phyloP scores from a whole-genome alignment of 35 echinoderm and acorn worm species.

The Apostichopus californicus region DNA sequence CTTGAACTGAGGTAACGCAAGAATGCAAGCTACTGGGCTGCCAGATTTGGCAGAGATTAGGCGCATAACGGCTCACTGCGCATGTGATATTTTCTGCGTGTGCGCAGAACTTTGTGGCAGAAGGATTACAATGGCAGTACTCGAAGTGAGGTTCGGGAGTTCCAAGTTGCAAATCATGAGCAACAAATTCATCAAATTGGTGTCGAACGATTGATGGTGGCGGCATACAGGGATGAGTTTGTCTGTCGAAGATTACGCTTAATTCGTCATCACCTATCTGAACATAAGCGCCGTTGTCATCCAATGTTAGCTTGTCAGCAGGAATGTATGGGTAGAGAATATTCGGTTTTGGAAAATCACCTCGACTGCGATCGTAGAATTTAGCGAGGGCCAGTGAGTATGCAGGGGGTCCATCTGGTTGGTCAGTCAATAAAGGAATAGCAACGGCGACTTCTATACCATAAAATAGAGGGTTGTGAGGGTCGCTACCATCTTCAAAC shows the following conservation, averaged over 20 bases:
- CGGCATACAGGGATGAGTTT: not conserved
- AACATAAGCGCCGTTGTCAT: not conserved
- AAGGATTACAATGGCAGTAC: not conserved
- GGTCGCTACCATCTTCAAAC: not conserved
- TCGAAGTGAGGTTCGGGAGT: not conserved
- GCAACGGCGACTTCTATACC: not conserved
- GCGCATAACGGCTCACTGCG: not conserved
- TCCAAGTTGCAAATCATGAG: not conserved
- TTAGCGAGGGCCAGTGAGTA: not conserved
- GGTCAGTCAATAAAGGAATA: not conserved
- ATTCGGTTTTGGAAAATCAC: not conserved
- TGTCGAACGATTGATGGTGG: not conserved
- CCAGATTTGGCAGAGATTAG: not conserved
- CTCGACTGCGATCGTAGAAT: not conserved
- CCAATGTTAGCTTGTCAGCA: not conserved
- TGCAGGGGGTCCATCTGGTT: not conserved
- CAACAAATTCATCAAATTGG: not conserved
- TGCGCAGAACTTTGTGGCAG: not conserved
- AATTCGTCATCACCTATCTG: not conserved
- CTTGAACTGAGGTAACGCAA: not conserved
- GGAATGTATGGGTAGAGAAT: not conserved
- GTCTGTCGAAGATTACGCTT: not conserved
- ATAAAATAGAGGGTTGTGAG: too few species aligned
- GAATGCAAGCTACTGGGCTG: not conserved
- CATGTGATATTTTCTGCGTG: not conserved